Evolutionary conservation across 2,113 vertebrate genomes (phyloP).

Genomic region (Herpailurus yagouaroundi): DNA sequence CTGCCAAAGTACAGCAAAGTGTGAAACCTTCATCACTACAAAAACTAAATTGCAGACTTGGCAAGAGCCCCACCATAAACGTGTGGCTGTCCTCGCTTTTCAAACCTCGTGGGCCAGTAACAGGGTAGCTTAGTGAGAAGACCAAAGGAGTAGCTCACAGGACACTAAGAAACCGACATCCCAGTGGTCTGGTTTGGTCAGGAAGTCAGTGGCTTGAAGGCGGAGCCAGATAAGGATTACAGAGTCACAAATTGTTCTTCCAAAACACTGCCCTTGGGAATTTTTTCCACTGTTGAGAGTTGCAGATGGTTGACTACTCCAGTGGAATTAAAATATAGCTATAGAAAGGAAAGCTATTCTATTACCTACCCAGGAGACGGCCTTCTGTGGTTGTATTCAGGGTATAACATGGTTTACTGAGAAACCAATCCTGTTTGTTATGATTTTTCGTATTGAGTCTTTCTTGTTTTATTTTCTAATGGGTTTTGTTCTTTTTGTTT

Average conservation of each 20-base stretch:
- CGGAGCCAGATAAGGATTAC: background rate
- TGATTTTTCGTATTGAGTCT: conserved; percentile 61
- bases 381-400: background rate
- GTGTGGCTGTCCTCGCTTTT: background rate
- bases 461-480: conserved; percentile 79
- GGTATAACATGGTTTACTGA: background rate
- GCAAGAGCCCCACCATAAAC: background rate
- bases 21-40: background rate
- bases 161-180: background rate
- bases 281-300: conserved; percentile 32
- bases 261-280: background rate
- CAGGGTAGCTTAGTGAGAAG: background rate
- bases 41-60: background rate
- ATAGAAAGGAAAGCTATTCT: background rate
- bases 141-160: background rate
- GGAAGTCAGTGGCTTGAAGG: conserved; percentile 30
- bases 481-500: conserved; percentile 80
- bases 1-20: background rate
- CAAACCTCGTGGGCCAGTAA: background rate
- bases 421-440: conserved; percentile 46
- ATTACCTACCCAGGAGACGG: background rate
- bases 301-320: background rate
- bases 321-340: background rate
- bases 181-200: background rate
- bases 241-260: background rate